phyloP scores from a whole-genome alignment of 2,888 invertebrate species.

The Heliothis peltigera region DNA sequence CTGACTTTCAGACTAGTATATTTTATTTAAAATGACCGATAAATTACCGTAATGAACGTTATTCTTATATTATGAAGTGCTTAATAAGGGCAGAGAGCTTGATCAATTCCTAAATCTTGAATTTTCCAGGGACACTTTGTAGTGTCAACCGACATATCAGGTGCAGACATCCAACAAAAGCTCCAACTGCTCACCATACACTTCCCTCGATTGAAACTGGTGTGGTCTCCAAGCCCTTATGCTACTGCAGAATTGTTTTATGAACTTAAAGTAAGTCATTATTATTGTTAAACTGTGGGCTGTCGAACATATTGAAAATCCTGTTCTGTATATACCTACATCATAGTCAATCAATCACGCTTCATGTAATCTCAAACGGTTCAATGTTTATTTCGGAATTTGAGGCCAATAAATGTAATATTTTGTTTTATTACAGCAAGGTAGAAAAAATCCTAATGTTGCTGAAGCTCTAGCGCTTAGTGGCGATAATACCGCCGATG shows the following conservation, averaged over 20 bases:
- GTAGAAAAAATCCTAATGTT: conserved; percentile 94
- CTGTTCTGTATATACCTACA: no score
- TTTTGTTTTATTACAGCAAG: conserved; percentile 89
- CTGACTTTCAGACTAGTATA: no score
- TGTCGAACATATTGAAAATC: no score
- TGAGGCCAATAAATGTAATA: not conserved
- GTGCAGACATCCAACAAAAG: conserved; percentile 95
- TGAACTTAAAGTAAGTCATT: conserved; percentile 94
- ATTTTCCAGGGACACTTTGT: conserved; percentile 93
- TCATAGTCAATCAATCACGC: no score
- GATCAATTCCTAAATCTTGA: not conserved
- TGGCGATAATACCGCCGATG: conserved; percentile 91
- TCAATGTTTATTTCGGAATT: no score
- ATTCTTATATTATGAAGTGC: no score
- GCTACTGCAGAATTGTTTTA: conserved; percentile 98
- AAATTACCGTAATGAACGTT: no score
- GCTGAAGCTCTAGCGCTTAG: conserved; percentile 93
- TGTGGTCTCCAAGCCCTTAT: conserved; percentile 99
- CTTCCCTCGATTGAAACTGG: conserved; percentile 97
- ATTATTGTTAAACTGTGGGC: no score
- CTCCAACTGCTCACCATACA: conserved; percentile 97
- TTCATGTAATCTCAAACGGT: no score
- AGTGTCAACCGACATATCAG: conserved; percentile 93
- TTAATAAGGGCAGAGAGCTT: no score
- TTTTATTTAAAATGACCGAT: no score